Percentiles rank a stretch among this genome's conserved stretches.
These are phyloP conservation scores for Drosophila paranaensis DNA, from an alignment of 2,888 invertebrate species.

Conservation along the genomic window DNA sequence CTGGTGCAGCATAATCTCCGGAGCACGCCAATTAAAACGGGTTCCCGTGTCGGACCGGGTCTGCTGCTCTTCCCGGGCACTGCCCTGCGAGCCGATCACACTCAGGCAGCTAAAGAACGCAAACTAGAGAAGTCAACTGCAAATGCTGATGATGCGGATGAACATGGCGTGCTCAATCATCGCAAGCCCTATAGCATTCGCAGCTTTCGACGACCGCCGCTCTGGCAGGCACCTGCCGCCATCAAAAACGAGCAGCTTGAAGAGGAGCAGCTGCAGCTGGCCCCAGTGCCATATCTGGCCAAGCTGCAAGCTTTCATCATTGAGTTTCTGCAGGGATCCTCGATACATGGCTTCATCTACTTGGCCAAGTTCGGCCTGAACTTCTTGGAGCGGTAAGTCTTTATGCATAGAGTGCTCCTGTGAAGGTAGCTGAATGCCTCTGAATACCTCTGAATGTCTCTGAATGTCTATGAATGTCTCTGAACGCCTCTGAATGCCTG, in stretches of 20 bases:
- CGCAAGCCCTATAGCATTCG: conserved; percentile 48
- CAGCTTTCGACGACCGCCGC: conserved; percentile 67
- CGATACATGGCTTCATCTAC: conserved; percentile 84
- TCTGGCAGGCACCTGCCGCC: conserved; percentile 48
- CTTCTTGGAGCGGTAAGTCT: conserved; percentile 82
- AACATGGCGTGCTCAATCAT: conserved; percentile 50
- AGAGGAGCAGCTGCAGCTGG: not conserved
- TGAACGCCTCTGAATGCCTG: not conserved
- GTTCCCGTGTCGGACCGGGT: conserved; percentile 48
- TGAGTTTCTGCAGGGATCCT: conserved; percentile 83
- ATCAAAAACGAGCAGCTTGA: conserved; percentile 2
- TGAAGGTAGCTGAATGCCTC: not conserved
- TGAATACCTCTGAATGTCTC: too few relatives aligned
- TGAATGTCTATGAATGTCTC: not conserved
- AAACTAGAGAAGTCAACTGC: conserved; percentile 5
- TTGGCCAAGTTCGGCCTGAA: conserved; percentile 83
- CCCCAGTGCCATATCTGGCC: conserved; percentile 23
- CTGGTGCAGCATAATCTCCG: conserved; percentile 31
- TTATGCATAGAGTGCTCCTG: not conserved
- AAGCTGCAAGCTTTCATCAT: conserved; percentile 80
- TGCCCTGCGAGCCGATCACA: conserved; percentile 49
- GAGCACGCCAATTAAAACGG: conserved; percentile 5
- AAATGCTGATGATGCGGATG: conserved; percentile 42
- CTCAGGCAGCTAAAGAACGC: conserved; percentile 11
- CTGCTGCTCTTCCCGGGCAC: conserved; percentile 64